Evolutionary conservation across 2,888 invertebrate species (phyloP), one percentile per base, ranked within the genome.

Genomic region (Caenorhabditis sp.): DNA sequence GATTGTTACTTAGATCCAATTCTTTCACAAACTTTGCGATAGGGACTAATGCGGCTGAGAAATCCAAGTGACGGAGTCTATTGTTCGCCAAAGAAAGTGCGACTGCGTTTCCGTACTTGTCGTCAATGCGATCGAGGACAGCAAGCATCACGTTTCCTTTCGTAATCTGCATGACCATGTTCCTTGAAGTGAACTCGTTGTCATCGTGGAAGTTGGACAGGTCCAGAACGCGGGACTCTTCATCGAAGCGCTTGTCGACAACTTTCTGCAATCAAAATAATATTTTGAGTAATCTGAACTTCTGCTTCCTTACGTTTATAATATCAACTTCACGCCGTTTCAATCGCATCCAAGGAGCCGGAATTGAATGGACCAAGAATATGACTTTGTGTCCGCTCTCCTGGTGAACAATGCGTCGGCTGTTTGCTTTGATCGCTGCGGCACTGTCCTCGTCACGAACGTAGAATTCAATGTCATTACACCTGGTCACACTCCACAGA

Each of bases 1-100:
- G 63, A 78, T 88, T 88, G 46, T 84, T 80, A 13, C 86, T 86
- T 24, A 88, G 66, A 50, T 88, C 87, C 35, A 88, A 68, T 20
- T 81, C 83, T 24, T 75, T 79, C 15, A 88, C 79, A 15, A 83
- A 77, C 39, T 86, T 86, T 6, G 84, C 80, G n/a, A 83, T 77
- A 20, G 75, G 82, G 1, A 80, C 76, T 6, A 88, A 72, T 39
- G 81, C 79, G 5, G 83, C 53, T 6, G 80, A 78, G 59, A 76
- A 83, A 32, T 87, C 86, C 52, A 88, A 73, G 39, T 73, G 61
- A 11, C 81, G 76, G 11, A 88, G 30, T 9, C 86, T 80, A 53
- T 88, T 88, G 30, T 77, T 78, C 83, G 85, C 24, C 41, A 84
- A 74, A 11, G 46, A 68, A 7, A 88, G 72, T 7, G 84, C 82